Evolutionary conservation across 2,113 vertebrate genomes (phyloP).

Genomic region (Phyllopteryx taeniolatus): DNA sequence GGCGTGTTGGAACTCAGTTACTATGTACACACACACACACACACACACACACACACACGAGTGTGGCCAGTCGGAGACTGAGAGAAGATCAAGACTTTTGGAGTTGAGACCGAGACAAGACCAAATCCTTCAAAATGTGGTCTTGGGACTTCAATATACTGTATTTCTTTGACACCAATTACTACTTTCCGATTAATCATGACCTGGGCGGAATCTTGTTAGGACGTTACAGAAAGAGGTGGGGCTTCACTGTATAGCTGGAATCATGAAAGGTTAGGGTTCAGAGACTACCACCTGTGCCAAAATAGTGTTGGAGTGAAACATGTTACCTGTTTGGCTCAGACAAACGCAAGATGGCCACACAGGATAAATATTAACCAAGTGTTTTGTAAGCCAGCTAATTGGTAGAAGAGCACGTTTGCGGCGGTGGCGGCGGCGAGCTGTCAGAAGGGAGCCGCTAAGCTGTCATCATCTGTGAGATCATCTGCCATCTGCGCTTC

Average conservation of each 20-base stretch:
- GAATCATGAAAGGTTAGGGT: background rate
- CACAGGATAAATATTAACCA: constrained; percentile 51
- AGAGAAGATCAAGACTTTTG: no score
- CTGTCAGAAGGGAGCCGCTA: constrained; percentile 63
- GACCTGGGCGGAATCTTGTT: background rate
- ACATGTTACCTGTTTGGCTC: constrained; percentile 28
- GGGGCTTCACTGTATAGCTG: background rate
- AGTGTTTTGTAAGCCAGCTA: constrained; percentile 67
- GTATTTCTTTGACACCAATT: background rate
- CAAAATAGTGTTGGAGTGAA: constrained; percentile 20
- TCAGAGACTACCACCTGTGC: background rate
- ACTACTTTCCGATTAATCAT: background rate
- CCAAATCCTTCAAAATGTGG: no score
- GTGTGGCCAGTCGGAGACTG: no score
- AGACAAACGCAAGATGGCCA: constrained; percentile 45
- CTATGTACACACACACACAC: no score
- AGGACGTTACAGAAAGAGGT: background rate
- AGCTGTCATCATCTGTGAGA: constrained; percentile 67
- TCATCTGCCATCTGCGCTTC: constrained; percentile 63
- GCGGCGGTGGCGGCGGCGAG: constrained; percentile 64
- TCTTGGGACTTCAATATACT: no score
- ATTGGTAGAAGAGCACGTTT: constrained; percentile 68
- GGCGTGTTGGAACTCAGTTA: no score
- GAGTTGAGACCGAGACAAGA: no score
- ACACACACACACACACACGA: no score